Evolutionary conservation across 2,797 vertebrate genomes (phyloP).

Genomic region (Aldrovandia affinis): DNA sequence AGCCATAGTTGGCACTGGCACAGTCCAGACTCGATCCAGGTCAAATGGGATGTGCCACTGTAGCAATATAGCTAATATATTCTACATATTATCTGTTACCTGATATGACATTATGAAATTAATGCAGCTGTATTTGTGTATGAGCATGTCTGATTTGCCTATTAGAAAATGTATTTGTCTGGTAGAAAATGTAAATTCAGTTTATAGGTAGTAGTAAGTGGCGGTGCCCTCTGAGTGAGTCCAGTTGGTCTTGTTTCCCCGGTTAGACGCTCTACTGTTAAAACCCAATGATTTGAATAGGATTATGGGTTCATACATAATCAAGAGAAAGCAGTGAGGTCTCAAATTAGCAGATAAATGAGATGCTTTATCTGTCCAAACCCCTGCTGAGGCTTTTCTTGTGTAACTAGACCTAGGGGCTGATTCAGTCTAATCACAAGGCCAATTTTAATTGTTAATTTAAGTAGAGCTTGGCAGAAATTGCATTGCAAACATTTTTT

Average conservation of each 20-base stretch:
- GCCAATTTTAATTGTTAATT: not conserved
- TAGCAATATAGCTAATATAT: no score
- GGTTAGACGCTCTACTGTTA: not conserved
- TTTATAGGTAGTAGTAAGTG: not conserved
- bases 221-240: not conserved
- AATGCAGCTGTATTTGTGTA: not conserved
- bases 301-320: not conserved
- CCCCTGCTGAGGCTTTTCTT: not conserved
- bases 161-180: not conserved
- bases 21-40: not conserved
- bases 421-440: not conserved
- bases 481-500: not conserved
- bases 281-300: not conserved
- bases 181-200: not conserved
- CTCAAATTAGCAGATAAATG: not conserved
- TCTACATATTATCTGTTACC: no score
- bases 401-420: not conserved
- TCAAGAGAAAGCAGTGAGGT: not conserved
- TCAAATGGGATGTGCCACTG: not conserved
- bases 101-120: not conserved
- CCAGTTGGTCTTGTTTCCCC: not conserved
- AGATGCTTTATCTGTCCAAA: not conserved
- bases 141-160: not conserved
- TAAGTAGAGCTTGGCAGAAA: not conserved
- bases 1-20: not conserved